A percentile compares a stretch with the other conserved stretches of the same genome.
Evolutionary conservation across 1,140 invertebrate genomes (phyloP).

Genomic region (Drosophila pachea): DNA sequence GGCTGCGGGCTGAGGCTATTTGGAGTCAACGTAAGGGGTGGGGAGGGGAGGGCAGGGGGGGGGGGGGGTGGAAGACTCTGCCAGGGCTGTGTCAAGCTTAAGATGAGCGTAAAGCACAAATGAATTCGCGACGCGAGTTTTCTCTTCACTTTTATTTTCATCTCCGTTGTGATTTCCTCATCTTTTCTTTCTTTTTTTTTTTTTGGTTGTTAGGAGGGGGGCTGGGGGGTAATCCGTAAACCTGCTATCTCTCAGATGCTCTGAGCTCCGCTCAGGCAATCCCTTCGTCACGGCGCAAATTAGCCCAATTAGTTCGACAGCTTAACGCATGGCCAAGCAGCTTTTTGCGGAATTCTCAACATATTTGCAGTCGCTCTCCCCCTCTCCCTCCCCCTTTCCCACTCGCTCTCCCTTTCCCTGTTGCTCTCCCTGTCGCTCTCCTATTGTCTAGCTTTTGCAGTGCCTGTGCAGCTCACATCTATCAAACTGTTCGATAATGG

Average conservation of each 20-base stretch:
- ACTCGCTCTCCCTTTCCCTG: background rate
- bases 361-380: conserved; percentile 3
- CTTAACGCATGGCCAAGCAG: conserved; percentile 20
- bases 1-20: background rate
- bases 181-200: conserved; percentile 15
- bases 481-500: background rate
- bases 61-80: too few relatives aligned
- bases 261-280: background rate
- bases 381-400: background rate
- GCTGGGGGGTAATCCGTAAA: background rate
- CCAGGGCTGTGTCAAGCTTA: conserved; percentile 15
- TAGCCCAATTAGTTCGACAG: conserved; percentile 57
- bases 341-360: conserved; percentile 3
- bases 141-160: too few relatives aligned
- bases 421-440: background rate
- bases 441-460: background rate
- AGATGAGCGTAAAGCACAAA: conserved; percentile 18
- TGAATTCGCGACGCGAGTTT: background rate
- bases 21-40: too few relatives aligned
- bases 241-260: background rate
- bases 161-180: too few relatives aligned
- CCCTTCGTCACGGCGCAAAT: conserved; percentile 30
- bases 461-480: background rate
- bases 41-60: background rate
- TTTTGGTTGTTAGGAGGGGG: background rate